phyloP scores from a whole-genome alignment of 2,888 invertebrate genomes.

The Ischnus inquisitorius region DNA sequence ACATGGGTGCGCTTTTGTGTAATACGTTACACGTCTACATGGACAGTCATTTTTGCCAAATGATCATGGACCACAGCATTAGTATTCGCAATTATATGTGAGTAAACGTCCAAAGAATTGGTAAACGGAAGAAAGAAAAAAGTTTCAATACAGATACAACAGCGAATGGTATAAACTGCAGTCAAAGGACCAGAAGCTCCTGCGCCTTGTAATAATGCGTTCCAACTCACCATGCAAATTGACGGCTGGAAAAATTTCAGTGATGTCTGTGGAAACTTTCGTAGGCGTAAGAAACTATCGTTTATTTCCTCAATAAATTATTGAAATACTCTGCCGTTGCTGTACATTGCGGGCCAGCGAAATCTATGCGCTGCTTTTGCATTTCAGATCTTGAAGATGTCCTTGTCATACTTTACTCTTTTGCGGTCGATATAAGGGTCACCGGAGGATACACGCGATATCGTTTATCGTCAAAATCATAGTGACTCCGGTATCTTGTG shows the following conservation, averaged over 20 bases:
- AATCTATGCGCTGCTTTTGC: neutral
- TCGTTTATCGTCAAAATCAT: no score
- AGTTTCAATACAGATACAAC: neutral
- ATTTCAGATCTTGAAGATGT: neutral
- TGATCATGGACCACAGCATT: neutral
- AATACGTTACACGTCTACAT: neutral
- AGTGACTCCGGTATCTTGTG: no score
- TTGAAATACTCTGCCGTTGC: neutral
- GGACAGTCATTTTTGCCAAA: neutral
- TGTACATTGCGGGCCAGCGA: neutral
- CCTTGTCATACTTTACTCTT: neutral
- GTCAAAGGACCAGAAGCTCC: neutral
- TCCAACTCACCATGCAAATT: neutral
- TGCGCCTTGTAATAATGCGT: neutral
- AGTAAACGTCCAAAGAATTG: neutral
- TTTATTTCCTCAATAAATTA: neutral
- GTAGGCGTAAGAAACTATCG: neutral
- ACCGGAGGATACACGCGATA: no score
- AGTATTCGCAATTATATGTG: neutral
- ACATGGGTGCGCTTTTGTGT: neutral
- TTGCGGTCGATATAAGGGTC: no score
- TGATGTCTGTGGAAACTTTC: neutral
- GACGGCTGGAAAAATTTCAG: neutral
- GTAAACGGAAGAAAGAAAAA: neutral
- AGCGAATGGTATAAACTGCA: neutral